Evolutionary conservation across 2,797 vertebrate genomes (phyloP), one percentile per base, ranked within the genome.

Genomic region (Malurus leucopterus): DNA sequence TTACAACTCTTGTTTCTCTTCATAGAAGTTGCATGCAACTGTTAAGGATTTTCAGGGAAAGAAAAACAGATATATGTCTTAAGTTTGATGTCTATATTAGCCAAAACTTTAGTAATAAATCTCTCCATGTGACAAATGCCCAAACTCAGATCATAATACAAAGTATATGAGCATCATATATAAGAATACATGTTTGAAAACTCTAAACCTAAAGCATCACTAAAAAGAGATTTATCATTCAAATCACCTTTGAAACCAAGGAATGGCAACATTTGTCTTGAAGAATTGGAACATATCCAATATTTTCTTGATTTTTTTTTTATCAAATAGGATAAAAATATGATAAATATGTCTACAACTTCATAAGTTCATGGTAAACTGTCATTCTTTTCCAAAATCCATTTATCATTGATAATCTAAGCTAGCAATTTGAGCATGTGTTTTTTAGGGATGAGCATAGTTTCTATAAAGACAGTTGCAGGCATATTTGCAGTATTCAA

Each of bases 221-320:
- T 93, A 91, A 72, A 82, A 91, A 89, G 61, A 89, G 78, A 40
- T 92, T 89, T 79, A 79, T 65, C 9, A 73, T 68, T 90, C 83
- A 92, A 89, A 91, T 71, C 11, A 49, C 23, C 51, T 80, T 88
- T 92, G 51, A 80, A 76, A 74, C 7, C n/a, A 85, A 78, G 32
- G 43, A 77, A 87, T 61, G 22, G 5, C 22, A 68, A 3, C 4
- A 41, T 73, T 84, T 63, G 21, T 88, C 7, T 75, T 86, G 30
- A 51, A 3, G 5, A 57, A 43, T 62, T 54, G 34, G 65, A 76
- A 55, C 11, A 47, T 15, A 65, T 43, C 8, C 15, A 38, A 13
- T 70, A 38, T 54, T 87, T 78, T 67, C 54, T 67, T 80, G 16
- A 8, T 13, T 36, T 61, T 57, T 79, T 65, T 76, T 80, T 32